These are phyloP conservation scores for Lagria hirta DNA, from an alignment of 2,888 invertebrate species.

Conservation along the genomic window DNA sequence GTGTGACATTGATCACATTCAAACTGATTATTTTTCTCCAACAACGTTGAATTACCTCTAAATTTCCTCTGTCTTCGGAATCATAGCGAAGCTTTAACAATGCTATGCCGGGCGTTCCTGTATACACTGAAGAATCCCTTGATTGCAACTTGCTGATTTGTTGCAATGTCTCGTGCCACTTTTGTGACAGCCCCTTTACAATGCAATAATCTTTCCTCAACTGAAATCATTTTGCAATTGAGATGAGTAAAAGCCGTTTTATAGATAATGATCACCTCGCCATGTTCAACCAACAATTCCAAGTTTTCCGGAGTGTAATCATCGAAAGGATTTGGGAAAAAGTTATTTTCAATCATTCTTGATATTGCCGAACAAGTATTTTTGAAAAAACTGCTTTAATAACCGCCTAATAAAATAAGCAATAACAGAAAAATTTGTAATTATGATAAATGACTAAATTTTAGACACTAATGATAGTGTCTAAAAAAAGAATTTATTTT, in stretches of 20 bases:
- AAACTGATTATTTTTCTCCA: too few species aligned
- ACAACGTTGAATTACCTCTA: slow-evolving; percentile 43
- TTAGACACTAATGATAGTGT: too few species aligned
- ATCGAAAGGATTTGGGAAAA: slow-evolving; percentile 19
- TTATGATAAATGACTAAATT: too few species aligned
- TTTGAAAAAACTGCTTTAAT: background rate
- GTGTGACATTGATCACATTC: too few species aligned
- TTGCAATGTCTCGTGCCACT: slow-evolving; percentile 53
- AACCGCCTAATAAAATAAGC: too few species aligned
- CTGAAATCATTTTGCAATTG: slow-evolving; percentile 4
- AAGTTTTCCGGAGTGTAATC: slow-evolving; percentile 52
- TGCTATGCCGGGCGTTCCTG: slow-evolving; percentile 73
- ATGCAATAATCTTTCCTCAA: slow-evolving; percentile 8
- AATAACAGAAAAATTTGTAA: too few species aligned
- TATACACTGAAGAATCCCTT: slow-evolving; percentile 70
- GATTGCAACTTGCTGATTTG: slow-evolving; percentile 53
- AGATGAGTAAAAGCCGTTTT: background rate
- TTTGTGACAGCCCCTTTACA: slow-evolving; percentile 35
- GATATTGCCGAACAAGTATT: background rate
- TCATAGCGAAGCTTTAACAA: slow-evolving; percentile 61
- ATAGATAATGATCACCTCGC: slow-evolving; percentile 32
- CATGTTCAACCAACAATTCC: slow-evolving; percentile 48
- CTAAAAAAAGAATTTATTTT: too few species aligned
- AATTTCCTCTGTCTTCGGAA: slow-evolving; percentile 38
- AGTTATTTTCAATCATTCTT: too few species aligned